A percentile compares a stretch with the other conserved stretches of the same genome.
Evolutionary conservation across 2,113 vertebrate genomes (phyloP).

Genomic region (Oncorhynchus tshawytscha): DNA sequence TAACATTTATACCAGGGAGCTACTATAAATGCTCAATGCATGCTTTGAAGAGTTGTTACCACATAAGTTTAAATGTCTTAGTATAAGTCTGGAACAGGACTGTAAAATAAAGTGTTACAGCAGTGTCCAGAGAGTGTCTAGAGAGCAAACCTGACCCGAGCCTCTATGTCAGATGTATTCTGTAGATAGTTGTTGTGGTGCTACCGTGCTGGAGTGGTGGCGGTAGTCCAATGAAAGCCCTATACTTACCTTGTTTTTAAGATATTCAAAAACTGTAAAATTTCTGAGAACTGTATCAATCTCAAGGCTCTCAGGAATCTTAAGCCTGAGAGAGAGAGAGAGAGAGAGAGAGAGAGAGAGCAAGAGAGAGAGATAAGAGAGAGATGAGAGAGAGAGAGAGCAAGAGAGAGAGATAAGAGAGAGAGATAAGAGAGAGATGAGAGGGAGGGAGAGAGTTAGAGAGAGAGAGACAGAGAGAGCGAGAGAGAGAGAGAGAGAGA

Average conservation of each 20-base stretch:
- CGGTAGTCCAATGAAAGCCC: background rate
- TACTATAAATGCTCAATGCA: too few species aligned
- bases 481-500: background rate
- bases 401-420: background rate
- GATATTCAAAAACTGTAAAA: slow-evolving; percentile 99
- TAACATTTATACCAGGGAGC: too few species aligned
- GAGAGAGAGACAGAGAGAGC: too few species aligned
- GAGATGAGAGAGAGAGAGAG: background rate
- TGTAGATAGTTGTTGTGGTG: background rate
- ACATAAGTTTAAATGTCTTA: background rate
- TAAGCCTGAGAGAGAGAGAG: slow-evolving; percentile 77
- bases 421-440: background rate
- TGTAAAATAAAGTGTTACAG: background rate
- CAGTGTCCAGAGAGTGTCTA: background rate
- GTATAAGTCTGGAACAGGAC: background rate
- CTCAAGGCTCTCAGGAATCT: slow-evolving; percentile 98
- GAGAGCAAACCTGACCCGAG: slow-evolving; percentile 3
- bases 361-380: too few species aligned
- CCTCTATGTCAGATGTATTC: slow-evolving; percentile 2
- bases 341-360: background rate
- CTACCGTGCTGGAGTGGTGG: background rate
- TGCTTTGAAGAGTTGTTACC: background rate
- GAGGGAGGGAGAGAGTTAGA: too few species aligned
- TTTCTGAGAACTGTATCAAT: slow-evolving; percentile 99
- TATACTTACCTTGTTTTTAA: slow-evolving; percentile 97